Evolutionary conservation across 2,113 vertebrate genomes (phyloP).

Genomic region (Hemiprocne comata): DNA sequence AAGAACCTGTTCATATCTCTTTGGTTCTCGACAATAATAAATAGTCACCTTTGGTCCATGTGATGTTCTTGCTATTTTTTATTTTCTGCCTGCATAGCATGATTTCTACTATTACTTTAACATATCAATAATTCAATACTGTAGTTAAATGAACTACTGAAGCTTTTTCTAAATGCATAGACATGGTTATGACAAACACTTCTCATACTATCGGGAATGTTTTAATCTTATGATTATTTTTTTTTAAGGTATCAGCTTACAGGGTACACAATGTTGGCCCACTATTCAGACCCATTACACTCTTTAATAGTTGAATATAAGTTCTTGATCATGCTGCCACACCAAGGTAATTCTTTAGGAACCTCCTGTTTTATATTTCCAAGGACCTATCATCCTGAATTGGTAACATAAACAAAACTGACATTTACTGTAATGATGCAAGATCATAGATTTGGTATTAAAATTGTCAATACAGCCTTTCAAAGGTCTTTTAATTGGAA

Average conservation of each 20-base stretch:
- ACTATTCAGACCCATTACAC: slow-evolving; percentile 14
- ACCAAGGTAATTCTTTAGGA: neutral
- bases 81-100: neutral
- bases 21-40: neutral
- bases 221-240: neutral
- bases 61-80: neutral
- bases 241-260: slow-evolving; percentile 42
- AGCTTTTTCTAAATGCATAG: slow-evolving; percentile 38
- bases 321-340: neutral
- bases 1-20: neutral
- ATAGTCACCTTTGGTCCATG: neutral
- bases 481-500: neutral
- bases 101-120: neutral
- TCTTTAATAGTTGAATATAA: neutral
- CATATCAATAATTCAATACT: slow-evolving; percentile 9
- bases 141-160: slow-evolving; percentile 20
- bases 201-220: slow-evolving; percentile 58
- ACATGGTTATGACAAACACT: slow-evolving; percentile 44
- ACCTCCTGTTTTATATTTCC: neutral
- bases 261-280: slow-evolving; percentile 18
- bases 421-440: neutral
- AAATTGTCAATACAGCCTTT: slow-evolving; percentile 4
- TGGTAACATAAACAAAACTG: neutral
- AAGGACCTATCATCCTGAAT: neutral
- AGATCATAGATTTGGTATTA: neutral